These are phyloP conservation scores for Toxotes jaculatrix DNA, from an alignment of 2,113 vertebrate genomes.

Conservation along the genomic window DNA sequence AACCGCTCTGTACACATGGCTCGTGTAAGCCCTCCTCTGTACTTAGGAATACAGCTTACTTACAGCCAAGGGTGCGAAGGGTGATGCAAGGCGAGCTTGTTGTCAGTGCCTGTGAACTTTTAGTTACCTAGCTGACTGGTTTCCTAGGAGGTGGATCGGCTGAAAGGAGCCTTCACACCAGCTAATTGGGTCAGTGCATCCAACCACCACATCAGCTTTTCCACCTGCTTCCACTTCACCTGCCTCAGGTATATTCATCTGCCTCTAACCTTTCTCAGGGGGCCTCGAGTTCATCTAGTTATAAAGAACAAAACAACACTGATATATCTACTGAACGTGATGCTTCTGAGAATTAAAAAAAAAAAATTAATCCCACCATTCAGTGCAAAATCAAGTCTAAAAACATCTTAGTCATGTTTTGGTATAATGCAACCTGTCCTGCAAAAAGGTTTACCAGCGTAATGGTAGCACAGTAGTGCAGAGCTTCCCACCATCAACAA, in stretches of 20 bases:
- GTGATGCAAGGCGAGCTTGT: neutral
- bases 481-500: constrained; percentile 31
- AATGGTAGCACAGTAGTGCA: neutral
- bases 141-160: constrained; percentile 27
- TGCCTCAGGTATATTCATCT: constrained; percentile 42
- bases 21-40: neutral
- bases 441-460: neutral
- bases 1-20: accelerated
- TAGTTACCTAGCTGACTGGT: constrained; percentile 8
- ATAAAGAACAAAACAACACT: constrained; percentile 24
- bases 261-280: constrained; percentile 39
- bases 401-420: neutral
- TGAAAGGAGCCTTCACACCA: constrained; percentile 1
- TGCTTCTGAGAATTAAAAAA: no score
- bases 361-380: neutral
- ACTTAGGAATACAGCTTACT: neutral
- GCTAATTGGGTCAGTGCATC: constrained; percentile 55
- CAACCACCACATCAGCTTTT: constrained; percentile 19
- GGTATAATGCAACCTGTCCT: neutral
- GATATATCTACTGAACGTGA: accelerated
- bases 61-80: neutral
- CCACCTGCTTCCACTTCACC: constrained; percentile 48
- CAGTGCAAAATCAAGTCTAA: neutral
- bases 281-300: constrained; percentile 9
- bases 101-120: constrained; percentile 17